Conservation (phyloP, 2,888 invertebrate species). For the Phengaris alcon region DNA sequence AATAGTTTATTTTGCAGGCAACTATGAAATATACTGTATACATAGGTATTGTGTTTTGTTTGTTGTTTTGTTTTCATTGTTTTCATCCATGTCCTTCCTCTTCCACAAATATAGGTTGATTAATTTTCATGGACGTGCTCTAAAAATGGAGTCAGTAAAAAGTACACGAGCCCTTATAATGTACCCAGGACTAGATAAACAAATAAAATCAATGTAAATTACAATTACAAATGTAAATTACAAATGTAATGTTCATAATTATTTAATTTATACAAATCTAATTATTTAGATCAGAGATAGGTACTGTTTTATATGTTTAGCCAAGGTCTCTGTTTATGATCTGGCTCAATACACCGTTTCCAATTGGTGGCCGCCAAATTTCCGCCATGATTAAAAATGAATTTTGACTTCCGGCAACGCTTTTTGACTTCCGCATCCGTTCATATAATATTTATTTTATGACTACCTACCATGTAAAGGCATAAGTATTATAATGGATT, state of each 20-base stretch:
- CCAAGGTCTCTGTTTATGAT: not conserved
- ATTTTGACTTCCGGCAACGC: constrained; percentile 10
- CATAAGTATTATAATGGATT: not conserved
- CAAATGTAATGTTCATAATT: not conserved
- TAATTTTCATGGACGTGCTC: not conserved
- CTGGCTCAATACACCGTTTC: not conserved
- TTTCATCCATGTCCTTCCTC: too few relatives aligned
- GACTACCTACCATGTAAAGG: not conserved
- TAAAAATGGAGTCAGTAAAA: not conserved
- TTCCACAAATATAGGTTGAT: not conserved
- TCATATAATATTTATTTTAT: not conserved
- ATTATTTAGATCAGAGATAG: not conserved
- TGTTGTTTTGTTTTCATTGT: too few relatives aligned
- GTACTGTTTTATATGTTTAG: not conserved
- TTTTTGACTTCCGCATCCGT: constrained; percentile 9
- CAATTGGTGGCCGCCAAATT: not conserved
- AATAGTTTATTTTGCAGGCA: too few relatives aligned
- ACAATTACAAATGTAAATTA: too few relatives aligned
- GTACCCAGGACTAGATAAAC: not conserved
- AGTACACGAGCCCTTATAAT: not conserved
- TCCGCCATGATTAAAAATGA: not conserved
- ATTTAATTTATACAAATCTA: not conserved
- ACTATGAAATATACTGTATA: too few relatives aligned
- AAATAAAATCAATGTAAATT: not conserved
- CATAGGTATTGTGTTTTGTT: too few relatives aligned